Evolutionary conservation across 2,113 vertebrate genomes (phyloP).

Genomic region (Corythornis cristatus): DNA sequence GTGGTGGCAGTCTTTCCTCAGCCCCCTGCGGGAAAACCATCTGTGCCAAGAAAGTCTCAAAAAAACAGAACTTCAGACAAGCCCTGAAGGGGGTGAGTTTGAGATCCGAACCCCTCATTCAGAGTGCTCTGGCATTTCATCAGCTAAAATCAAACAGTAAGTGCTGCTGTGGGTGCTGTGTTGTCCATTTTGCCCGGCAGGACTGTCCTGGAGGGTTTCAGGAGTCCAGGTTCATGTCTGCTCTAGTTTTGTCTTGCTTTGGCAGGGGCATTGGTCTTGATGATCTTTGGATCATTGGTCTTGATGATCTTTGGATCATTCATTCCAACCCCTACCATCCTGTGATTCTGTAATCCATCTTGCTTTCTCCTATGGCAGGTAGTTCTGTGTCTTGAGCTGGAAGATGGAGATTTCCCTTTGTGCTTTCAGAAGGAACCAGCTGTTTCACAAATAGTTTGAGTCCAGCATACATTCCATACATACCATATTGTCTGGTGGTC

Average conservation of each 20-base stretch:
- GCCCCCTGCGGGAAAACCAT: neutral
- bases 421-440: neutral
- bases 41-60: neutral
- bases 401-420: neutral
- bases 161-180: neutral
- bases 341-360: neutral
- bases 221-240: rapidly evolving
- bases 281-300: no score
- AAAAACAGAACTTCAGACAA: slow-evolving; percentile 5
- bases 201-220: neutral
- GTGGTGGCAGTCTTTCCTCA: slow-evolving; percentile 33
- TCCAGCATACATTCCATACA: no score
- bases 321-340: no score
- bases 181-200: neutral
- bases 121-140: neutral
- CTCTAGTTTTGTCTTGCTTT: no score
- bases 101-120: neutral
- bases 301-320: no score
- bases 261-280: no score
- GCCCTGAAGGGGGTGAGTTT: neutral
- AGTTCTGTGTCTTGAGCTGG: neutral
- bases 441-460: neutral
- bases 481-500: neutral
- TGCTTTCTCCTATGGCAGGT: neutral
- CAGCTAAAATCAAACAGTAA: neutral